Conservation (phyloP, 2,113 vertebrate species). For the Varanus salvator region DNA sequence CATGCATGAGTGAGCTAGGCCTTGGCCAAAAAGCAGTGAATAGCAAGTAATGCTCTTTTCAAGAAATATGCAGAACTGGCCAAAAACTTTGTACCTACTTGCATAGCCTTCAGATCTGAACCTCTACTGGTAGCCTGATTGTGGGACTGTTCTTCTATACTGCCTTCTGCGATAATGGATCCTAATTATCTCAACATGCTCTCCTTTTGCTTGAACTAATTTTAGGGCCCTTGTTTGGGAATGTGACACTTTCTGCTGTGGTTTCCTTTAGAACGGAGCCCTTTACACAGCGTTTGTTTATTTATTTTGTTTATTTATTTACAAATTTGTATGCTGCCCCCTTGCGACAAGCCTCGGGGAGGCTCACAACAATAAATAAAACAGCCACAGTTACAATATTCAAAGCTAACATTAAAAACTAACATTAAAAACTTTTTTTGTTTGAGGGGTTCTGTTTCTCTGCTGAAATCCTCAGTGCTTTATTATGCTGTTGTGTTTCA, state of each 20-base stretch:
- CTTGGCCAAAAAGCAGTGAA: not conserved
- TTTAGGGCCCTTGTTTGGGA: not conserved
- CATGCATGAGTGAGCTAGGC: not conserved
- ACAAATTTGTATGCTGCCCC: no score
- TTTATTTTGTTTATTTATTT: no score
- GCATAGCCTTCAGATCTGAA: not conserved
- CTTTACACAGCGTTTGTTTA: not conserved
- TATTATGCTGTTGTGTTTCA: slow-evolving; percentile 69
- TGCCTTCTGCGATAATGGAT: not conserved
- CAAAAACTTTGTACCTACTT: not conserved
- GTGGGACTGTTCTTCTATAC: fast-evolving
- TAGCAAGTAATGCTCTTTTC: not conserved
- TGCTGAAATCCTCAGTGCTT: slow-evolving; percentile 29
- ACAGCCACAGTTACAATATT: no score
- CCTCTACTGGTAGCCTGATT: not conserved
- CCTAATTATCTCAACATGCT: not conserved
- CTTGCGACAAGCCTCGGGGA: no score
- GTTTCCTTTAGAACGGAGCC: not conserved
- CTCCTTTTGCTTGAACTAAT: not conserved
- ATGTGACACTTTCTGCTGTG: not conserved
- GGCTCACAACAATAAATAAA: no score
- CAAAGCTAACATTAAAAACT: no score
- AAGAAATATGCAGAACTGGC: not conserved
- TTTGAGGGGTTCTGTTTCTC: not conserved
- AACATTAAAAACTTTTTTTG: no score